Evolutionary conservation across 2,797 vertebrate species (phyloP).

Genomic region (Erethizon dorsatum): DNA sequence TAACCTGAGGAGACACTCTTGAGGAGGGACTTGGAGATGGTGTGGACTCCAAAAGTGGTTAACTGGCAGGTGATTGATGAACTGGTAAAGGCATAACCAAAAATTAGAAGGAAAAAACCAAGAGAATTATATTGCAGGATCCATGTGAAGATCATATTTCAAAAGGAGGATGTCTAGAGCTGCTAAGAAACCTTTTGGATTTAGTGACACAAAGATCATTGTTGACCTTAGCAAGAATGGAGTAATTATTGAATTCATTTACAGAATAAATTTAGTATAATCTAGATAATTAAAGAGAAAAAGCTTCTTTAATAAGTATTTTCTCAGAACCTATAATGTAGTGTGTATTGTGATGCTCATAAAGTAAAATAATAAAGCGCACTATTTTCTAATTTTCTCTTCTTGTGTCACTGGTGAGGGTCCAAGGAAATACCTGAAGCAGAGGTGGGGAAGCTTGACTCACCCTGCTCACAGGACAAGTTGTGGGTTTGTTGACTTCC

Average conservation of each 20-base stretch:
- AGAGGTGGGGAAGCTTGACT: neutral
- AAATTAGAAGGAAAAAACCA: neutral
- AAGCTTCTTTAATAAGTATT: neutral
- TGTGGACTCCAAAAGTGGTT: neutral
- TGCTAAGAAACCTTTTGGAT: neutral
- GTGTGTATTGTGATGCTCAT: neutral
- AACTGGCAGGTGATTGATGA: neutral
- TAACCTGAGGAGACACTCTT: neutral
- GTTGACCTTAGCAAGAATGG: neutral
- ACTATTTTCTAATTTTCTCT: neutral
- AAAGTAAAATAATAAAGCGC: neutral
- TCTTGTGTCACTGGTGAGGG: neutral
- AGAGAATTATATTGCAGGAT: neutral
- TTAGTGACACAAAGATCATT: neutral
- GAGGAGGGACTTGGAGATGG: neutral
- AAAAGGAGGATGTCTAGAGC: neutral
- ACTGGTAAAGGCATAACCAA: neutral
- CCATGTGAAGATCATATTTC: neutral
- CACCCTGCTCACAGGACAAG: neutral
- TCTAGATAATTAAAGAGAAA: neutral
- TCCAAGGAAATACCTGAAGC: neutral
- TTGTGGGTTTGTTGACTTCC: neutral
- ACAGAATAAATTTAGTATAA: constrained; percentile 35
- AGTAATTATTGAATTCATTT: neutral
- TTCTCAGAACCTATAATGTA: neutral